Percentiles rank a stretch among this genome's conserved stretches.
phyloP scores from a whole-genome alignment of 2,797 vertebrate species.

The Pangasius sanitwongsei region DNA sequence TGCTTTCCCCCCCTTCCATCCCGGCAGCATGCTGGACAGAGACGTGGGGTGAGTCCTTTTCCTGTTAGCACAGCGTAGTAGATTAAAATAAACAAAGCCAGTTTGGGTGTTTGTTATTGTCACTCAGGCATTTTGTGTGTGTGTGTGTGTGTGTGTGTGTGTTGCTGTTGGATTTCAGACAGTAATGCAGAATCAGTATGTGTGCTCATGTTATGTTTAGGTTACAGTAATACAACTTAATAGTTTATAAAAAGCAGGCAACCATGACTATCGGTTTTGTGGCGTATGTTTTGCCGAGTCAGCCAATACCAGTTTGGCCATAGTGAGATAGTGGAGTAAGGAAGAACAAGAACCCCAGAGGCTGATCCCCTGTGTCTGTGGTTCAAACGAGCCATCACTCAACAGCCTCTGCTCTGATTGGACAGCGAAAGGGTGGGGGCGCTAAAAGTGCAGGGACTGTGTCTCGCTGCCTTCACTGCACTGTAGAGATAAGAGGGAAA shows the following conservation, averaged over 20 bases:
- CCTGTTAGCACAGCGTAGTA: background rate
- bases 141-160: background rate
- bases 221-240: background rate
- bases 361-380: constrained; percentile 18
- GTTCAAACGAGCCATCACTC: constrained; percentile 40
- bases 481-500: constrained; percentile 40
- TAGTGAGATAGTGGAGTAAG: constrained; percentile 30
- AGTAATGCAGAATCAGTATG: background rate
- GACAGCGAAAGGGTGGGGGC: constrained; percentile 34
- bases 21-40: constrained; percentile 99
- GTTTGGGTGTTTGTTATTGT: background rate
- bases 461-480: constrained; percentile 41
- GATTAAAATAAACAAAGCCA: background rate
- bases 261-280: constrained; percentile 23
- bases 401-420: constrained; percentile 41
- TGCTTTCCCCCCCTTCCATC: constrained; percentile 98
- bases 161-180: background rate
- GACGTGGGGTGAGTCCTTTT: constrained; percentile 88
- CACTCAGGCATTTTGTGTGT: background rate
- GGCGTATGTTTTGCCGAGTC: constrained; percentile 5
- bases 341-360: constrained; percentile 6
- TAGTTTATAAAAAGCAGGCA: background rate
- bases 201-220: background rate
- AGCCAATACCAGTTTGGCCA: constrained; percentile 15
- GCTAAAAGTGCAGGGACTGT: constrained; percentile 31